Evolutionary conservation across 2,888 invertebrate genomes (phyloP).

Genomic region (Steromphala cineraria): DNA sequence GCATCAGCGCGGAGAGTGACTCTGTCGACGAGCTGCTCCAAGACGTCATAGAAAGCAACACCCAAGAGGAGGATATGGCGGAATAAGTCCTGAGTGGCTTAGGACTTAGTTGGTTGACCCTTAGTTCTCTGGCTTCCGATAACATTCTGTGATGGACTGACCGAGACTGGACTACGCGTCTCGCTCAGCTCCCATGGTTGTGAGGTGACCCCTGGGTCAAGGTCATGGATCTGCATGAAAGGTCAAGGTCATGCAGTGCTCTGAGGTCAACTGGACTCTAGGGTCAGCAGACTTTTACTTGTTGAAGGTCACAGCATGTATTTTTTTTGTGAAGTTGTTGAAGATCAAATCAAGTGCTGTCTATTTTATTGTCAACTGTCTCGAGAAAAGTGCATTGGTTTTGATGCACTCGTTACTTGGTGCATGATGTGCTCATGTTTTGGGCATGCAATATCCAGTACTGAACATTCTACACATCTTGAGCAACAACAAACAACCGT

Average conservation of each 20-base stretch:
- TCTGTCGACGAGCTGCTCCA: conserved; percentile 73
- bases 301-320: not conserved
- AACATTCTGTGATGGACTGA: not conserved
- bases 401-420: conserved; percentile 1
- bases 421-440: conserved; percentile 3
- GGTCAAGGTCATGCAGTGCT: not conserved
- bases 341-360: conserved; percentile 21
- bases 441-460: conserved; percentile 4
- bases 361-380: conserved; percentile 23
- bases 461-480: not conserved
- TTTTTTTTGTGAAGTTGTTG: not conserved
- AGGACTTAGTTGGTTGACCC: not conserved
- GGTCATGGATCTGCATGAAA: not conserved
- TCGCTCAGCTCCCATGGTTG: not conserved
- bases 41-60: conserved; percentile 73
- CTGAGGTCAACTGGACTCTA: not conserved
- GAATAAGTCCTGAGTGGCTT: not conserved
- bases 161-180: not conserved
- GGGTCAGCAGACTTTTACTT: not conserved
- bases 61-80: conserved; percentile 63
- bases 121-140: not conserved
- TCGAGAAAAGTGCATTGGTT: conserved; percentile 24
- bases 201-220: not conserved
- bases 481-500: not conserved
- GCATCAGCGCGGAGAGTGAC: conserved; percentile 71